Conservation (phyloP, 2,797 vertebrate genomes). For the Spinibarbus caldwelli region DNA sequence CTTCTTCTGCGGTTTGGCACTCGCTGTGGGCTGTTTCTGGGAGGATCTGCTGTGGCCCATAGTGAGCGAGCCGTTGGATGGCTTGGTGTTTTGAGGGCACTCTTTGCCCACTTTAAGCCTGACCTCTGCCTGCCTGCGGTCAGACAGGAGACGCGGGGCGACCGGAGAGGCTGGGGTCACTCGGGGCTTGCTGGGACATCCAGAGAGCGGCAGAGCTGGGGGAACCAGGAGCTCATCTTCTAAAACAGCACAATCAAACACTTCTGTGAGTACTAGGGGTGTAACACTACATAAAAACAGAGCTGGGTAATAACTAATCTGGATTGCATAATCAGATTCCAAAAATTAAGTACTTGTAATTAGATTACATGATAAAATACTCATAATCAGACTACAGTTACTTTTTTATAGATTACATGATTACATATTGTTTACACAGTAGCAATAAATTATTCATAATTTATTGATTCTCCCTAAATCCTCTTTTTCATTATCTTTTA, state of each 20-base stretch:
- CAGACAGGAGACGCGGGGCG: constrained; percentile 87
- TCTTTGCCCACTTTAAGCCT: constrained; percentile 82
- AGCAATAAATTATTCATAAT: too few species aligned
- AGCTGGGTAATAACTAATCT: too few species aligned
- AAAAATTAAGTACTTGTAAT: too few species aligned
- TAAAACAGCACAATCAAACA: constrained; percentile 56
- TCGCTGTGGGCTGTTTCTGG: constrained; percentile 80
- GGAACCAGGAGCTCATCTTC: constrained; percentile 88
- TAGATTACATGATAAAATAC: too few species aligned
- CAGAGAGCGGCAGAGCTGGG: constrained; percentile 88
- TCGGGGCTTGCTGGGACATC: constrained; percentile 87
- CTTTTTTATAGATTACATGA: too few species aligned
- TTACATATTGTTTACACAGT: too few species aligned
- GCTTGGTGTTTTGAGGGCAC: constrained; percentile 88
- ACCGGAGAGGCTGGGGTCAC: constrained; percentile 89
- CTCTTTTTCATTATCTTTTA: too few species aligned
- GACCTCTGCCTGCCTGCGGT: constrained; percentile 79
- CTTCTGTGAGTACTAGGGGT: neutral
- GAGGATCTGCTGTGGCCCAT: constrained; percentile 78
- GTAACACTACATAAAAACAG: too few species aligned
- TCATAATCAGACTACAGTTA: too few species aligned
- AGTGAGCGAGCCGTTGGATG: constrained; percentile 86
- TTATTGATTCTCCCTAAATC: too few species aligned
- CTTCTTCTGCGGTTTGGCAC: constrained; percentile 88
- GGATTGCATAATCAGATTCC: too few species aligned